Evolutionary conservation across 2,797 vertebrate genomes (phyloP), one percentile per base, ranked within the genome.

Genomic region (Chelon auratus): DNA sequence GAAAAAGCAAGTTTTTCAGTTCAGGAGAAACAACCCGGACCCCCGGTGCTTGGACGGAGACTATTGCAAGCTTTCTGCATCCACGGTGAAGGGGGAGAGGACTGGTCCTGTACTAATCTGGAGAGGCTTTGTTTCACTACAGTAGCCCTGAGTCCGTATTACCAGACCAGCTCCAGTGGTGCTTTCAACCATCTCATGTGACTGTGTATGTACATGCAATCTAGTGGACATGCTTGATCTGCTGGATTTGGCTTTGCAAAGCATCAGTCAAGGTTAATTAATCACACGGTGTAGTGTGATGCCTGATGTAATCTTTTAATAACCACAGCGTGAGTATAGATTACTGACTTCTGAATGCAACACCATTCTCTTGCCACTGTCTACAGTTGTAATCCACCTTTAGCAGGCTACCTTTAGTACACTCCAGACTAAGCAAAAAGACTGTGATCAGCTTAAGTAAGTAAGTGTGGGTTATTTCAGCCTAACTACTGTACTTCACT

Each of bases 241-340:
- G 84, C 74, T 87, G 82, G 82, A 88, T 86, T 81, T 61, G 12
- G 74, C 75, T 85, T 86, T 82, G 78, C 80, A 84, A 84, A 85
- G 82, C 86, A 90, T 90, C 90, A 88, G 82, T 90, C 88, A 90
- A 88, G 88, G 89, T 90, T 91, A 90, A 92, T 93, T 92, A 91
- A 92, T 91, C 88, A 89, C 81, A 84, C 68, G 9, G 86, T 76
- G 67, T 66, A 60, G 71, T 83, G 77, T 75, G 83, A 88, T 90
- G 90, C 91, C 89, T 33, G 72, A 89, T 88, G 89, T 90, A 89
- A 88, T 91, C 88, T 87, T 85, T 89, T 91, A 89, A 92, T 90
- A 90, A 90, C 81, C 82, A 75, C 80, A 36, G 50, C 78, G 68
- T 70, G 86, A 83, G 84, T 78, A 63, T 79, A 79, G 77, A 81